These are phyloP conservation scores for Drosophila navojoa DNA, from an alignment of 1,140 invertebrate genomes.

Conservation along the genomic window DNA sequence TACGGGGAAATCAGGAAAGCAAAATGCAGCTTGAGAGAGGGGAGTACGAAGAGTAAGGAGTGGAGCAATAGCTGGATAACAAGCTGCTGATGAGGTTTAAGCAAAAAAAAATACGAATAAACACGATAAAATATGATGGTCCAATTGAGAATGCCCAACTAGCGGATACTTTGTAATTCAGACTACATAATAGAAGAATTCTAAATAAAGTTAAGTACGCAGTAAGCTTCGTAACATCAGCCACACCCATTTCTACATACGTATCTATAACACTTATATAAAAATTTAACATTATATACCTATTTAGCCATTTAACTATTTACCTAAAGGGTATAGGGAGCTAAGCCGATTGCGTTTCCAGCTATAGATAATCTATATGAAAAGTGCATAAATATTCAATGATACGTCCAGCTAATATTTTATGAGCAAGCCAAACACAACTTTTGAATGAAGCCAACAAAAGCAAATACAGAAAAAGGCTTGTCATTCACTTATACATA, in stretches of 20 bases:
- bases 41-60: neutral
- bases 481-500: conserved; percentile 17
- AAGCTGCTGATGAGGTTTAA: conserved; percentile 13
- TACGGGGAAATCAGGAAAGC: conserved; percentile 51
- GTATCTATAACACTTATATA: no score
- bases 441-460: conserved; percentile 13
- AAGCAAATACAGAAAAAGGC: conserved; percentile 21
- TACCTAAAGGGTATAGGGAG: conserved; percentile 8
- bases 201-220: no score
- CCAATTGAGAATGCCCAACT: no score
- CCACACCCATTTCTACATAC: no score
- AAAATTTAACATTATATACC: no score
- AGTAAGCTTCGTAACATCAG: no score
- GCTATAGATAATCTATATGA: conserved; percentile 8
- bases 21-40: conserved; percentile 12
- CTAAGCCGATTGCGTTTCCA: conserved; percentile 50
- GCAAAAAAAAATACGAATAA: neutral
- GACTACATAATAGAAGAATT: no score
- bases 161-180: no score
- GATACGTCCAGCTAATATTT: conserved; percentile 26
- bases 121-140: no score
- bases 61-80: conserved; percentile 2
- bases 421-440: conserved; percentile 28
- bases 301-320: no score
- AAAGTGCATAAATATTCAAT: conserved; percentile 44